Conservation (phyloP, 2,113 vertebrate genomes). For the Anarhynchus alexandrinus region DNA sequence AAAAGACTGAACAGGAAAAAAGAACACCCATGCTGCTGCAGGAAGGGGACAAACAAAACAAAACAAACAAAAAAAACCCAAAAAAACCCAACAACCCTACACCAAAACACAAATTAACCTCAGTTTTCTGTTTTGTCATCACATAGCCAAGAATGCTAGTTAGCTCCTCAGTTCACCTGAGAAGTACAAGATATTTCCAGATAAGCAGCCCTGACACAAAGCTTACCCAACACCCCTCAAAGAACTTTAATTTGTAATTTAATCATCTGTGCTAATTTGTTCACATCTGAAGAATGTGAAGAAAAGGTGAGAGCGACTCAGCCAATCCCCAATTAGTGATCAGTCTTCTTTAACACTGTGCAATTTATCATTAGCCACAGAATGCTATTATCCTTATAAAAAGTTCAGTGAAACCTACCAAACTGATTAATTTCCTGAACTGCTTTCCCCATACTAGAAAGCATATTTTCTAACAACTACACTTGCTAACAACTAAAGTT, state of each 20-base stretch:
- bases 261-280: neutral
- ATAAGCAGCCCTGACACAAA: neutral
- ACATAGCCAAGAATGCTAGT: neutral
- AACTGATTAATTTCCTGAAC: neutral
- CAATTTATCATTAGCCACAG: neutral
- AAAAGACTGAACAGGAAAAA: neutral
- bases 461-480: neutral
- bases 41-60: rapidly evolving
- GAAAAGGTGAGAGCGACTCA: neutral
- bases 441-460: neutral
- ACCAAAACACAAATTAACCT: neutral
- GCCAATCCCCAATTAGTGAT: neutral
- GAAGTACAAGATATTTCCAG: neutral
- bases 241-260: neutral
- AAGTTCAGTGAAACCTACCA: neutral
- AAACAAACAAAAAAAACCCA: no score
- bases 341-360: neutral
- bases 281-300: neutral
- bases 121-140: neutral
- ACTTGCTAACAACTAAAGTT: neutral
- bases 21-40: neutral
- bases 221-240: neutral
- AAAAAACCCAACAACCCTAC: neutral
- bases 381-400: neutral
- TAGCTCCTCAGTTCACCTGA: neutral